Conservation (phyloP, 2,113 vertebrate genomes). For the Pogona vitticeps region DNA sequence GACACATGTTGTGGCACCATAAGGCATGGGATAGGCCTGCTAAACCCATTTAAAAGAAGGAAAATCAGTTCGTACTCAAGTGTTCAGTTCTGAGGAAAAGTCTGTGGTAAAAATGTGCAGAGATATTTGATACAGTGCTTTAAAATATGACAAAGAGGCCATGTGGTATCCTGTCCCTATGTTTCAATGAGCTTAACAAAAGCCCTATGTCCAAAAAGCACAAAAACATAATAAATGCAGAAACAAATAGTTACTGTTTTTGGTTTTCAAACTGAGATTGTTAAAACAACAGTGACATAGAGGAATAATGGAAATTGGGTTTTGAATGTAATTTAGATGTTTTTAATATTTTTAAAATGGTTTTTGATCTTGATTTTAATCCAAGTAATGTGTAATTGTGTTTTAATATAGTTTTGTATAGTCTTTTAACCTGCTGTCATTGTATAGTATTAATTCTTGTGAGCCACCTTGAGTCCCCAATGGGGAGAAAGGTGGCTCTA, state of each 20-base stretch:
- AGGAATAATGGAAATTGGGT: background rate
- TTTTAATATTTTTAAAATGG: too few relatives aligned
- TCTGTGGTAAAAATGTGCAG: background rate
- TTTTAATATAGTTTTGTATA: too few relatives aligned
- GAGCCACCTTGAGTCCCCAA: too few relatives aligned
- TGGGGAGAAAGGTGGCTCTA: too few relatives aligned
- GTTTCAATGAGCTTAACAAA: too few relatives aligned
- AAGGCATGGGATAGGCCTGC: background rate
- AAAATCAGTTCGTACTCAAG: background rate
- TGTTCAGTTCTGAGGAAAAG: background rate
- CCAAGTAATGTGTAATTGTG: too few relatives aligned
- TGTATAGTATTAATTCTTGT: too few relatives aligned
- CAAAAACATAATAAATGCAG: background rate
- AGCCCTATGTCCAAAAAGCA: background rate
- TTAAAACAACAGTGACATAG: background rate
- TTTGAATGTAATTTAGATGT: too few relatives aligned
- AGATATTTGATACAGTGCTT: background rate
- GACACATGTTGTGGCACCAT: background rate
- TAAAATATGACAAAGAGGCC: background rate
- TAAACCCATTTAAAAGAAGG: background rate
- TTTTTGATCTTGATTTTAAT: too few relatives aligned
- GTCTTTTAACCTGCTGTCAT: too few relatives aligned
- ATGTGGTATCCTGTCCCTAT: background rate
- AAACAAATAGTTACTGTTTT: background rate
- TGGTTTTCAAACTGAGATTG: too few relatives aligned